A percentile compares a stretch with the other conserved stretches of the same genome.
phyloP scores from a whole-genome alignment of 2,113 vertebrate genomes.

The Amblyopsis rosae region DNA sequence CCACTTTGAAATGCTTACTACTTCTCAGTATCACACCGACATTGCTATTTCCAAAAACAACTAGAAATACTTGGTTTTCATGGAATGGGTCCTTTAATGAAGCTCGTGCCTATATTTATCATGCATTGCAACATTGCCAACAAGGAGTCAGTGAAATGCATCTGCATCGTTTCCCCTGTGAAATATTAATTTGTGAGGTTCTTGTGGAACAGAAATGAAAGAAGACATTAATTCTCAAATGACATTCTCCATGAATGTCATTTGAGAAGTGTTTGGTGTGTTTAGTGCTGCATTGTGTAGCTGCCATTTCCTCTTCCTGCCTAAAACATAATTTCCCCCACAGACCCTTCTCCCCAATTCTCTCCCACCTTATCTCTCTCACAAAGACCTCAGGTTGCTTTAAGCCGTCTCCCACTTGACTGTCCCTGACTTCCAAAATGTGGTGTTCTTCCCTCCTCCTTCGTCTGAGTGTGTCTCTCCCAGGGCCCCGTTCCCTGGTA shows the following conservation, averaged over 20 bases:
- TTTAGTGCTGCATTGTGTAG: not conserved
- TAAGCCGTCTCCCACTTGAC: not conserved
- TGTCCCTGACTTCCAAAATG: not conserved
- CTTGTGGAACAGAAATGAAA: not conserved
- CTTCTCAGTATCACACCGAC: too few relatives aligned
- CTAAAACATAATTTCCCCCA: constrained; percentile 5
- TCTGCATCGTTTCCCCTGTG: not conserved
- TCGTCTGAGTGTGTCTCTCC: not conserved
- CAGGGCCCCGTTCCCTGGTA: not conserved
- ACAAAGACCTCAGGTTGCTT: not conserved
- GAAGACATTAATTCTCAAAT: not conserved
- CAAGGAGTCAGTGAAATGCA: not conserved
- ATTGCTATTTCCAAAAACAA: too few relatives aligned
- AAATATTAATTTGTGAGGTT: too few relatives aligned
- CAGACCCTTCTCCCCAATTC: not conserved
- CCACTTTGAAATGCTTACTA: too few relatives aligned
- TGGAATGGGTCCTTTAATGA: constrained; percentile 2
- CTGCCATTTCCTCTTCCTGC: constrained; percentile 3
- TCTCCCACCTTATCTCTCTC: not conserved
- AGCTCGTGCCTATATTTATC: constrained; percentile 29
- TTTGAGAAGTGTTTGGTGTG: not conserved
- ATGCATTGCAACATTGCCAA: constrained; percentile 5
- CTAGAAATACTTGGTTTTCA: too few relatives aligned
- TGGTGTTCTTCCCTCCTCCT: not conserved
- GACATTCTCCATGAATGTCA: not conserved